Percentiles rank a stretch among this genome's conserved stretches.
These are phyloP conservation scores for Tachysurus fulvidraco DNA, from an alignment of 2,113 vertebrate species.

Conservation along the genomic window DNA sequence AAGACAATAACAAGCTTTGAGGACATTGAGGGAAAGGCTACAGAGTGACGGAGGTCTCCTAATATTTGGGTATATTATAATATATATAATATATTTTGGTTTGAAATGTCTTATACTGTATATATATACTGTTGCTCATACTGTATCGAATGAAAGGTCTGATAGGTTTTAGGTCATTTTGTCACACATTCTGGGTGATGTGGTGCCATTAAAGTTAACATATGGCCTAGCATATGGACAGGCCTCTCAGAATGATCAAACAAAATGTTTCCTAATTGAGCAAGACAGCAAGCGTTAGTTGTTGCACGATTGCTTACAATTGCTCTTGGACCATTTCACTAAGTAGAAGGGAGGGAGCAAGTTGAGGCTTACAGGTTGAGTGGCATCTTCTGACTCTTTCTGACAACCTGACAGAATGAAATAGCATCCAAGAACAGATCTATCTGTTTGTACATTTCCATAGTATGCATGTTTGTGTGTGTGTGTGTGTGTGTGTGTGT, in stretches of 20 bases:
- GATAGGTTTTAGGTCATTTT: conserved; percentile 21
- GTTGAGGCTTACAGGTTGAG: not conserved
- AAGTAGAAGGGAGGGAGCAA: conserved; percentile 9
- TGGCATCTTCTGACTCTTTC: not conserved
- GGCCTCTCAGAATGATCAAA: conserved; percentile 42
- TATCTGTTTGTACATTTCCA: conserved; percentile 1
- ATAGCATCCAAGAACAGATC: conserved; percentile 24
- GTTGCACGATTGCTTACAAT: conserved; percentile 35
- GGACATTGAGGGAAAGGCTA: not conserved
- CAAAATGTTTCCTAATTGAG: conserved; percentile 43
- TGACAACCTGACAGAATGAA: conserved; percentile 9
- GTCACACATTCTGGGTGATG: conserved; percentile 17
- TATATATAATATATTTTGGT: not conserved
- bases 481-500: conserved; percentile 14
- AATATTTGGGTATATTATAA: not conserved
- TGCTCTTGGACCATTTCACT: conserved; percentile 39
- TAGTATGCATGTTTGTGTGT: conserved; percentile 2
- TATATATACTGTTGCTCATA: not conserved
- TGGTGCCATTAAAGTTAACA: conserved; percentile 43
- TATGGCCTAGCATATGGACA: conserved; percentile 42
- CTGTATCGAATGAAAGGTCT: not conserved
- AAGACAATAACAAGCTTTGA: conserved; percentile 11
- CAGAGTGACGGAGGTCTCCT: not conserved
- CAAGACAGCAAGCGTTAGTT: conserved; percentile 25
- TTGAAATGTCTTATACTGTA: not conserved